Evolutionary conservation across 2,797 vertebrate genomes (phyloP).

Genomic region (Sebastes oblongus): DNA sequence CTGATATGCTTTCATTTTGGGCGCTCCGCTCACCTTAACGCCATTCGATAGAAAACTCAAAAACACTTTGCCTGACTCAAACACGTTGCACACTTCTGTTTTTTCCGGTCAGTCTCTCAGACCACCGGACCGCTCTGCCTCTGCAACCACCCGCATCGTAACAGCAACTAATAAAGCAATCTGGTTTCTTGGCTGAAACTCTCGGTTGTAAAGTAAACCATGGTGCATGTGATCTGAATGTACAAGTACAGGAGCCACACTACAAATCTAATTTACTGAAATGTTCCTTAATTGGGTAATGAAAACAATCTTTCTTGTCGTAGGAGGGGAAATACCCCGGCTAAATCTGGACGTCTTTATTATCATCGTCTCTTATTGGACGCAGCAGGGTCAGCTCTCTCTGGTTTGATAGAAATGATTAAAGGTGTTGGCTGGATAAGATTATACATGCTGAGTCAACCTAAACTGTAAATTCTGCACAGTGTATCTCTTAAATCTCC

Average conservation of each 20-base stretch:
- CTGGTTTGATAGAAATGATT: background rate
- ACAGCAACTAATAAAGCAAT: slow-evolving; percentile 13
- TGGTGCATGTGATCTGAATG: slow-evolving; percentile 3
- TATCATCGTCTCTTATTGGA: background rate
- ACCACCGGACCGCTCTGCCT: slow-evolving; percentile 11
- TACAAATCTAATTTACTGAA: slow-evolving; percentile 28
- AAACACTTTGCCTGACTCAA: background rate
- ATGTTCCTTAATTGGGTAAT: slow-evolving; percentile 27
- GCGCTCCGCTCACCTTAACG: too few relatives aligned
- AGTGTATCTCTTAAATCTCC: background rate
- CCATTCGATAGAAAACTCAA: background rate
- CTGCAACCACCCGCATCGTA: background rate
- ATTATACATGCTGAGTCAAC: background rate
- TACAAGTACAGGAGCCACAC: background rate
- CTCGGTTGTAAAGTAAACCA: background rate
- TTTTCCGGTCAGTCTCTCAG: background rate
- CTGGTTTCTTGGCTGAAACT: background rate
- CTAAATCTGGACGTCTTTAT: background rate
- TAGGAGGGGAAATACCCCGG: slow-evolving; percentile 11
- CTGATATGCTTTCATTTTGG: background rate
- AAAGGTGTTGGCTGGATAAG: background rate
- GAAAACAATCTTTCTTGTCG: slow-evolving; percentile 13
- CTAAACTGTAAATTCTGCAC: background rate
- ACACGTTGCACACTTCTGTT: background rate
- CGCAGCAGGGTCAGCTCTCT: slow-evolving; percentile 1